Conservation (phyloP, 2,888 invertebrate species). For the Phalera bucephala region DNA sequence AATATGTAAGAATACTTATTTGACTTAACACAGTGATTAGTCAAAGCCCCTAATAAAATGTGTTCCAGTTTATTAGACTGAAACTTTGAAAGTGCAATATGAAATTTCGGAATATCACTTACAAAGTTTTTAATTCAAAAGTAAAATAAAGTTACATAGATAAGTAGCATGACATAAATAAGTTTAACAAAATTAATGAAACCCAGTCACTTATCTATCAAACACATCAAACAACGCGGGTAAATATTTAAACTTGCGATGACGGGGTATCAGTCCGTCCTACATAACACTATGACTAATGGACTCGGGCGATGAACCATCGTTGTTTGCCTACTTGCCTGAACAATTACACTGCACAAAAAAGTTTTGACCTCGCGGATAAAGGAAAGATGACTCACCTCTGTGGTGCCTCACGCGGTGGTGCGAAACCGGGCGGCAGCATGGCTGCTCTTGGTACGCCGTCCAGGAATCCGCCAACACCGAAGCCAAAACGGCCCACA, state of each 20-base stretch:
- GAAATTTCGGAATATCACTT: no score
- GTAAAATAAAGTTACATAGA: no score
- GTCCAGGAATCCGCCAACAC: constrained; percentile 85
- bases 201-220: constrained; percentile 15
- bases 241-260: constrained; percentile 41
- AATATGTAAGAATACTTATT: no score
- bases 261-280: constrained; percentile 29
- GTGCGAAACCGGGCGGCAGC: constrained; percentile 83
- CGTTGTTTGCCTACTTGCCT: constrained; percentile 20
- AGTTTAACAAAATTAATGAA: no score
- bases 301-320: constrained; percentile 37
- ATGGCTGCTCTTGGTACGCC: constrained; percentile 86
- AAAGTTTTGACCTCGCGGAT: neutral
- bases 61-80: no score
- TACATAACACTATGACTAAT: constrained; percentile 40
- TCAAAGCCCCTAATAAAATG: no score
- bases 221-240: constrained; percentile 13
- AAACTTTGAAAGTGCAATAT: no score
- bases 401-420: constrained; percentile 85
- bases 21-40: no score
- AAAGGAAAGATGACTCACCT: constrained; percentile 67
- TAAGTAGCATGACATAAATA: no score
- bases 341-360: constrained; percentile 9
- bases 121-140: no score
- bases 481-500: constrained; percentile 65